A percentile compares a stretch with the other conserved stretches of the same genome.
Conservation (phyloP, 1,140 invertebrate species). For the Stegodyphus mimosarum region DNA sequence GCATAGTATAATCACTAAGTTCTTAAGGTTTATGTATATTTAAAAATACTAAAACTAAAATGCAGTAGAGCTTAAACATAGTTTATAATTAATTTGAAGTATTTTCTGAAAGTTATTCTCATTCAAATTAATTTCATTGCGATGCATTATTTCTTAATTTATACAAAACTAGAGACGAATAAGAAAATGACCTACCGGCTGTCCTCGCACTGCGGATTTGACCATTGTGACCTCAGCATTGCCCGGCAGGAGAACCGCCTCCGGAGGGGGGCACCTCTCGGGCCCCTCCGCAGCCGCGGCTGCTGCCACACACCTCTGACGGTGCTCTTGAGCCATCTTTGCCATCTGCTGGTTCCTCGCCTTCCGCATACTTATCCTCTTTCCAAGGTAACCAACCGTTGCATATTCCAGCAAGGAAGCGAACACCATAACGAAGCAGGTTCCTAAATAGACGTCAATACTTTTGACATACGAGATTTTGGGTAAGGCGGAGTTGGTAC, state of each 20-base stretch:
- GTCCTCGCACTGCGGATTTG: constrained; percentile 57
- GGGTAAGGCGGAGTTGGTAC: constrained; percentile 95
- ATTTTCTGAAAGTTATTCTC: too few species aligned
- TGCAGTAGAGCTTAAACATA: too few species aligned
- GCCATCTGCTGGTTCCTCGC: constrained; percentile 87
- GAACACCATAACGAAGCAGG: constrained; percentile 99
- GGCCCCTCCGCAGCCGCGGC: constrained; percentile 54
- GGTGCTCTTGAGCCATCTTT: constrained; percentile 85
- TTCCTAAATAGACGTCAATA: constrained; percentile 97
- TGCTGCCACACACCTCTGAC: constrained; percentile 58
- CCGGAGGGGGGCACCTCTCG: constrained; percentile 57
- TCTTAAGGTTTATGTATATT: too few species aligned
- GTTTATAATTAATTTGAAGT: too few species aligned
- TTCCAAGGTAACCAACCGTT: constrained; percentile 94
- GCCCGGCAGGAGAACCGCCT: constrained; percentile 57
- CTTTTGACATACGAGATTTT: constrained; percentile 99
- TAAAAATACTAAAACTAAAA: too few species aligned
- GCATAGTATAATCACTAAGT: too few species aligned
- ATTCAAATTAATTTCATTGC: too few species aligned
- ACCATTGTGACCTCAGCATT: constrained; percentile 61
- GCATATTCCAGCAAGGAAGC: constrained; percentile 94
- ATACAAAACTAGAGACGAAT: not conserved
- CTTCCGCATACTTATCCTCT: constrained; percentile 94
- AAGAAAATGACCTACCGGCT: constrained; percentile 36
- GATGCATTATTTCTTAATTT: too few species aligned